phyloP scores from a whole-genome alignment of 2,797 vertebrate genomes.

The Menidia menidia region DNA sequence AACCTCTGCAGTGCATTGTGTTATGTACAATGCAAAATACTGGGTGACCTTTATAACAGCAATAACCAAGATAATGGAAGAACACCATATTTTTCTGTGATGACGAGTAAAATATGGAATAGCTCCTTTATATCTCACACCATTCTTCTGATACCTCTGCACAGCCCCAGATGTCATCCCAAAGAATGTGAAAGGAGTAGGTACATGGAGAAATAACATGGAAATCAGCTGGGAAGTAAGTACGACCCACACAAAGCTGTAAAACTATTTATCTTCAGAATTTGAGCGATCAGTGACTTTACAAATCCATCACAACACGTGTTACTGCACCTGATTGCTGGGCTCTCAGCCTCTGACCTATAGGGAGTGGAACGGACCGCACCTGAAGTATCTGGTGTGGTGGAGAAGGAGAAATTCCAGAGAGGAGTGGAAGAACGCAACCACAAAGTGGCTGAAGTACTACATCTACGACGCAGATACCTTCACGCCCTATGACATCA shows the following conservation, averaged over 20 bases:
- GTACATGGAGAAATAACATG: slow-evolving; percentile 97
- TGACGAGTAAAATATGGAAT: not conserved
- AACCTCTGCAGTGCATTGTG: not conserved
- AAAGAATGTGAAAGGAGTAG: slow-evolving; percentile 89
- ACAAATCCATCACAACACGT: not conserved
- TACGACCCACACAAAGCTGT: not conserved
- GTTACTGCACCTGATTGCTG: not conserved
- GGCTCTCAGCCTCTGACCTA: slow-evolving; percentile 81
- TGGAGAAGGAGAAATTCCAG: slow-evolving; percentile 91
- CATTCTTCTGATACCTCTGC: slow-evolving; percentile 36
- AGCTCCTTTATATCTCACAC: not conserved
- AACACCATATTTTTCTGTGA: not conserved
- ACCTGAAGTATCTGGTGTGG: slow-evolving; percentile 92
- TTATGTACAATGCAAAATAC: too few relatives aligned
- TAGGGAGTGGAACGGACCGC: slow-evolving; percentile 93
- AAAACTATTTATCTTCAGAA: not conserved
- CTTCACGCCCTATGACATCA: slow-evolving; percentile 96
- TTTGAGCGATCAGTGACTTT: not conserved
- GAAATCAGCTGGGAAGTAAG: slow-evolving; percentile 98
- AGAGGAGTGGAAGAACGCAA: slow-evolving; percentile 93
- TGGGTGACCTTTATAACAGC: not conserved
- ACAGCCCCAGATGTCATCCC: slow-evolving; percentile 95
- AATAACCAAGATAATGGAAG: not conserved
- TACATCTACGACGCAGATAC: slow-evolving; percentile 94
- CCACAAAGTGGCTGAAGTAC: slow-evolving; percentile 87